These are phyloP conservation scores for Nibea coibor DNA, from an alignment of 2,113 vertebrate species.

Conservation along the genomic window DNA sequence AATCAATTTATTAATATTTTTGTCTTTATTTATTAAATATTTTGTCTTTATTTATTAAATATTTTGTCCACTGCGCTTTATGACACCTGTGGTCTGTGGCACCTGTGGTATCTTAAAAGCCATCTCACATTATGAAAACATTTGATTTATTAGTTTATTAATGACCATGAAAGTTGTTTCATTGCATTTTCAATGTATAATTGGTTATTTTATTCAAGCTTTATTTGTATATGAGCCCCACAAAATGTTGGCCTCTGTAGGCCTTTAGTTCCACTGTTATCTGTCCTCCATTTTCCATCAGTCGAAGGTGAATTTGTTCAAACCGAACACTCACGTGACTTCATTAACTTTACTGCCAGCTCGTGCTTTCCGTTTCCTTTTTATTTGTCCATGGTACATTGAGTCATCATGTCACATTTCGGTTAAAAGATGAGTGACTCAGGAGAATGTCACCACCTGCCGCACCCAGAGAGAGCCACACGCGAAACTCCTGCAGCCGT, in stretches of 20 bases:
- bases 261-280: no score
- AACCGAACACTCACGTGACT: not conserved
- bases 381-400: not conserved
- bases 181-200: not conserved
- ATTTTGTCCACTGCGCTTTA: not conserved
- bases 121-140: not conserved
- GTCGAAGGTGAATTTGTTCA: not conserved
- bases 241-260: not conserved
- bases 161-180: not conserved
- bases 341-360: not conserved
- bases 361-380: not conserved
- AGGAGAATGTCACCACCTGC: not conserved
- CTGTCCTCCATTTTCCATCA: not conserved
- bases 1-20: no score
- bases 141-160: not conserved
- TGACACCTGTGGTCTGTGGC: not conserved
- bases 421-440: slow-evolving; percentile 29
- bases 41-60: not conserved
- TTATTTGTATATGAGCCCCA: not conserved
- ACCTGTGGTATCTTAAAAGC: not conserved
- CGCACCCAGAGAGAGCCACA: slow-evolving; percentile 9
- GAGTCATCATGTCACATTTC: not conserved
- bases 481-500: slow-evolving; percentile 22
- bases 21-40: not conserved
- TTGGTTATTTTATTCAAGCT: not conserved